These are phyloP conservation scores for Apus apus DNA, from an alignment of 2,113 vertebrate species.

Conservation along the genomic window DNA sequence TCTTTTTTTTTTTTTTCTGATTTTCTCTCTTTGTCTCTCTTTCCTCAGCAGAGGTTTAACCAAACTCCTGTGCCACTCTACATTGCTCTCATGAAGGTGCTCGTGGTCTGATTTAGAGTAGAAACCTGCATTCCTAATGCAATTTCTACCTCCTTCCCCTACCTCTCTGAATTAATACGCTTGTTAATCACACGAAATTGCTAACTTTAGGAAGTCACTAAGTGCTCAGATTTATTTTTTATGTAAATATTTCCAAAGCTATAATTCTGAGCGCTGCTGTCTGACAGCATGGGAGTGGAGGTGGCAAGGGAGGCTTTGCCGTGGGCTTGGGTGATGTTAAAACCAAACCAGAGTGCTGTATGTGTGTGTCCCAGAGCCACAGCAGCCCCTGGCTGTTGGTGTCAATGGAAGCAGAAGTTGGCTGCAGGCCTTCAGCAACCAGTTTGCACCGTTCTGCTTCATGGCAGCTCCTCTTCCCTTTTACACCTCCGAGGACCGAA, in stretches of 20 bases:
- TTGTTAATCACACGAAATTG: constrained; percentile 53
- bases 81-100: background rate
- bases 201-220: constrained; percentile 7
- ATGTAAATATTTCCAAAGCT: constrained; percentile 63
- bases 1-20: rapidly evolving
- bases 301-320: background rate
- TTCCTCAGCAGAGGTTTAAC: background rate
- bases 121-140: constrained; percentile 53
- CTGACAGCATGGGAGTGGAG: background rate
- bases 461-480: background rate
- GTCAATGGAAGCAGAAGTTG: background rate
- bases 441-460: rapidly evolving
- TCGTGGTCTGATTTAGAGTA: constrained; percentile 2
- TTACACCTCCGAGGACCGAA: background rate
- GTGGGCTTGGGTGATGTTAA: background rate
- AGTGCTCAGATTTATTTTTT: constrained; percentile 49
- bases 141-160: constrained; percentile 25
- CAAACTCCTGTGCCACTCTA: background rate
- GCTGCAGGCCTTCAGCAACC: background rate
- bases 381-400: background rate
- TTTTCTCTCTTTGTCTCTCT: background rate
- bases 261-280: background rate
- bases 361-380: background rate
- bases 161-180: constrained; percentile 44
- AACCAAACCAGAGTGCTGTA: background rate